phyloP scores from a whole-genome alignment of 2,888 invertebrate species.

The Lithophane semibrunnea region DNA sequence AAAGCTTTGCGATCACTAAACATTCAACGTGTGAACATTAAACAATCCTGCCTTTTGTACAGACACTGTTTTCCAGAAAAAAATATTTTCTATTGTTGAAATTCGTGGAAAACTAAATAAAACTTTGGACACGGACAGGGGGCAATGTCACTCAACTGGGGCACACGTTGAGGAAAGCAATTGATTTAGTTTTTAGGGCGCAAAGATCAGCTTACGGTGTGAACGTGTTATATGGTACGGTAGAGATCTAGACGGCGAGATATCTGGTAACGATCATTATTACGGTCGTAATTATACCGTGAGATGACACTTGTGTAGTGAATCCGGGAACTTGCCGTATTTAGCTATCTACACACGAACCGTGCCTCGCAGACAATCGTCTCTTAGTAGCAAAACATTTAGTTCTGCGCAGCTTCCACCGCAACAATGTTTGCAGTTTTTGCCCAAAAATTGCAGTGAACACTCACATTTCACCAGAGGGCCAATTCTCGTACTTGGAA shows the following conservation, averaged over 20 bases:
- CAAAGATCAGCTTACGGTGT: slow-evolving; percentile 74
- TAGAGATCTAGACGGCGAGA: slow-evolving; percentile 70
- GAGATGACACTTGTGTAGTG: slow-evolving; percentile 68
- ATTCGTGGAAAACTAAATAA: slow-evolving; percentile 66
- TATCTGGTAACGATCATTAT: slow-evolving; percentile 64
- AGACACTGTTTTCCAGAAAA: slow-evolving; percentile 31
- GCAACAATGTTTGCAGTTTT: slow-evolving; percentile 54
- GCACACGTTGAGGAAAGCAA: slow-evolving; percentile 69
- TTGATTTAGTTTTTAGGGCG: slow-evolving; percentile 77
- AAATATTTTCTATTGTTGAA: slow-evolving; percentile 29
- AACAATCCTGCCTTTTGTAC: slow-evolving; percentile 39
- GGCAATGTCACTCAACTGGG: slow-evolving; percentile 73
- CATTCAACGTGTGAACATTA: slow-evolving; percentile 51
- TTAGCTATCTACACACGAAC: slow-evolving; percentile 33
- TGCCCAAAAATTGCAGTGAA: slow-evolving; percentile 29
- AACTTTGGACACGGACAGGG: slow-evolving; percentile 64
- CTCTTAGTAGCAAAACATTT: slow-evolving; percentile 44
- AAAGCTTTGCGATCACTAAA: slow-evolving; percentile 49
- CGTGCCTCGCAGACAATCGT: slow-evolving; percentile 35
- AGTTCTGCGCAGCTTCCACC: slow-evolving; percentile 32
- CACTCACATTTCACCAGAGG: no score
- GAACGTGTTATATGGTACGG: slow-evolving; percentile 70
- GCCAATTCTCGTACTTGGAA: no score
- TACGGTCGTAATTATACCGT: slow-evolving; percentile 68
- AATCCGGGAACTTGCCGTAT: slow-evolving; percentile 45